Evolutionary conservation across 2,888 invertebrate genomes (phyloP), one percentile per base, ranked within the genome.

Genomic region (Melieria picta): DNA sequence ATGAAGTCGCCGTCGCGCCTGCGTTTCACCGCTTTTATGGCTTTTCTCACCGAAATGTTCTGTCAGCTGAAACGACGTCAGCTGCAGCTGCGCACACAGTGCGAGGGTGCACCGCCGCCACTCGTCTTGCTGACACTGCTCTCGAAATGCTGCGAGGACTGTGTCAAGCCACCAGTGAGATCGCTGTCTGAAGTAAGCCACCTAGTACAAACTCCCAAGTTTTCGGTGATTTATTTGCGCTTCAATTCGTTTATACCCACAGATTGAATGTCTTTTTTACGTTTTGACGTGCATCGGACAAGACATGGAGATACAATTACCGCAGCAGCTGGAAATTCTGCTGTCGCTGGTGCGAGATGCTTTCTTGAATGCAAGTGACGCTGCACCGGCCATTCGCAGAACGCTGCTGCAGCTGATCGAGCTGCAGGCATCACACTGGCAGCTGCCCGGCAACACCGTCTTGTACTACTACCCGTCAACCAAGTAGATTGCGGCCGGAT

Each of bases 191-290:
- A 96, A 88, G 94, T 93, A 82, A 88, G 87, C 43, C 5, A 4
- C 30, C 16, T 16, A 4, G 68, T 74, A 66, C 30, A 43, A 50
- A 47, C 13, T n/a, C 13, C 7, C n/a, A 11, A 63, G 7, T 13
- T 10, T 43, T 9, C 0, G 9, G 58, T 11, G 10, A 10, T 45
- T 55, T 11, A 10, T 6, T 9, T 61, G 7, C 30, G 30, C 16
- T 7, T 64, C 45, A 52, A 46, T 50, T 52, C 52, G 16, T 47
- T 1, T 10, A 30, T n/a, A 42, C 46, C 71, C 58, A 9, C 85
- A 94, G 94, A 93, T 94, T 81, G 95, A 95, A 87, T 94, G 94
- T 85, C 89, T 97, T 72, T 96, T 96, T 88, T 94, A 94, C 87
- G 94, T 96, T 76, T 88, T 96, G 80, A 95, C 95, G 46, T 94